These are phyloP conservation scores for Enteromius treurensis DNA, from an alignment of 2,797 vertebrate genomes.

Conservation along the genomic window DNA sequence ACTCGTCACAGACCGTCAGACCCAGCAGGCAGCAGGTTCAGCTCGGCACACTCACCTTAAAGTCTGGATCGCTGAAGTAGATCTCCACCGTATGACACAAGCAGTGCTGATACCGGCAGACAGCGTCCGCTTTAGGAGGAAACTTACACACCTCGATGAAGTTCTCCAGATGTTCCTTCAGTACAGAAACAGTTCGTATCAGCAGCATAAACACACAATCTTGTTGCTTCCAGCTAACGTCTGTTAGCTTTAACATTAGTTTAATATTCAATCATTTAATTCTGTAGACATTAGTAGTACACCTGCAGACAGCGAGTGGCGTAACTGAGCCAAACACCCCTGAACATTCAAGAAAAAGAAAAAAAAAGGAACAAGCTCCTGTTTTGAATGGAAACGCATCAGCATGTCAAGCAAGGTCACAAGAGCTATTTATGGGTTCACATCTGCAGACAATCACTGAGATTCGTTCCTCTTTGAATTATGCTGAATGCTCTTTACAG, in stretches of 20 bases:
- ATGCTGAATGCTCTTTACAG: not conserved
- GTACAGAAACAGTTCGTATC: not conserved
- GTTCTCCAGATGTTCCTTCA: slow-evolving; percentile 78
- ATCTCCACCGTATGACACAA: slow-evolving; percentile 79
- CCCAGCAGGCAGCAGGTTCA: not conserved
- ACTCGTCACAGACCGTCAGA: not conserved
- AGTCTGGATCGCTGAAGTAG: slow-evolving; percentile 92
- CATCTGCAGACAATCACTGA: not conserved
- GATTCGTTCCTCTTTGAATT: not conserved
- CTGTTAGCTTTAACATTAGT: not conserved
- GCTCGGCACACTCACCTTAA: slow-evolving; percentile 81
- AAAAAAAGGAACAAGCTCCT: not conserved
- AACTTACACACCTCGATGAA: slow-evolving; percentile 86
- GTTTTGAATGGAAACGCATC: not conserved
- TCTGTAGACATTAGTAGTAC: not conserved
- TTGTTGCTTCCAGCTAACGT: not conserved
- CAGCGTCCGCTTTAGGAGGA: slow-evolving; percentile 86
- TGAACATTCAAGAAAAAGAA: not conserved
- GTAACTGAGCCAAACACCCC: not conserved
- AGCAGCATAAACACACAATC: not conserved
- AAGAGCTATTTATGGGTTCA: not conserved
- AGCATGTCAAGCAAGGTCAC: not conserved
- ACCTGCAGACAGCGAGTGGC: not conserved
- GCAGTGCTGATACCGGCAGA: slow-evolving; percentile 86
- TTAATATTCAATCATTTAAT: not conserved